Percentiles rank a stretch among this genome's conserved stretches.
Conservation (phyloP, 2,888 invertebrate species). For the Lasioglossum leucozonium region DNA sequence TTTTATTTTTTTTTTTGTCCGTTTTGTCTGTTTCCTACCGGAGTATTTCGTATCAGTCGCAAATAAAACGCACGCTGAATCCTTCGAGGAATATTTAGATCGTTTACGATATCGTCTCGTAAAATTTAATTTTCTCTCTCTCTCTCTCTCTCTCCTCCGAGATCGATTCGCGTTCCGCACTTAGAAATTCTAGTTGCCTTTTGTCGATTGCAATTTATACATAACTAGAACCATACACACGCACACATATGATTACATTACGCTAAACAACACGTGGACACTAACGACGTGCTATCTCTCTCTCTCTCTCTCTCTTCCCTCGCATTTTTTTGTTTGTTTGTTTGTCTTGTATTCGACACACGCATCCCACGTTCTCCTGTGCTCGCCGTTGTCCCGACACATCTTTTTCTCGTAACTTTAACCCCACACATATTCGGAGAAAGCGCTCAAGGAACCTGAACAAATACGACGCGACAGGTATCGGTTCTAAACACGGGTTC, state of each 20-base stretch:
- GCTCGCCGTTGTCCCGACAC: constrained; percentile 33
- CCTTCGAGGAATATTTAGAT: constrained; percentile 12
- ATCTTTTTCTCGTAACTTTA: not conserved
- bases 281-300: constrained; percentile 12
- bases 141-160: too few relatives aligned
- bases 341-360: constrained; percentile 36
- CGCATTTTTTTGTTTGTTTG: too few relatives aligned
- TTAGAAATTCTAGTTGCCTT: constrained; percentile 34
- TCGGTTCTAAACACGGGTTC: constrained; percentile 29
- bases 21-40: constrained; percentile 11
- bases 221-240: constrained; percentile 42
- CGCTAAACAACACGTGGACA: constrained; percentile 45
- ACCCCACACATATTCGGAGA: constrained; percentile 7
- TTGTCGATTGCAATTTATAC: constrained; percentile 37
- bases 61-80: constrained; percentile 20
- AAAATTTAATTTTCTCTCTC: constrained; percentile 7
- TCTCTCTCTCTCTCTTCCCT: too few relatives aligned
- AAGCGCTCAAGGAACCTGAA: constrained; percentile 37
- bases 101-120: constrained; percentile 17
- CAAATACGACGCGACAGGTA: constrained; percentile 41
- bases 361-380: constrained; percentile 34
- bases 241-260: constrained; percentile 49
- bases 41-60: constrained; percentile 23
- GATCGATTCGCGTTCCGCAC: not conserved
- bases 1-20: not conserved